Conservation (phyloP, 2,888 invertebrate species). For the Stictocephala bisonia region DNA sequence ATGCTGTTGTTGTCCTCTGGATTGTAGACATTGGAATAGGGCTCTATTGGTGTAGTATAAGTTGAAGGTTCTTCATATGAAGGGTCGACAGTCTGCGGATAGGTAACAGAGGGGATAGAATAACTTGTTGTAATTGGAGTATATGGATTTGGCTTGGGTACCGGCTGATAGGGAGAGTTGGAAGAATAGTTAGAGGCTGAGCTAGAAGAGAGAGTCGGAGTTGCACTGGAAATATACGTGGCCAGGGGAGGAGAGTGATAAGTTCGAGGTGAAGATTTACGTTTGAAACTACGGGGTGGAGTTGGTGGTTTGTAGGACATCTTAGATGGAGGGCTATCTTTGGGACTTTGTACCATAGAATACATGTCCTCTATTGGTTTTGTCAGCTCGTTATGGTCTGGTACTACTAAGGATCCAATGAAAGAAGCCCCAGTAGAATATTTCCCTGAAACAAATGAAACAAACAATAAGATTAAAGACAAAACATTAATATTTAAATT, state of each 20-base stretch:
- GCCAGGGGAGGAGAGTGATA: constrained; percentile 16
- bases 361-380: constrained; percentile 19
- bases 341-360: constrained; percentile 1
- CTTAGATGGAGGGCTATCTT: constrained; percentile 2
- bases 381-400: constrained; percentile 15
- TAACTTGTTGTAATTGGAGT: not conserved
- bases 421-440: constrained; percentile 22
- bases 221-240: constrained; percentile 5
- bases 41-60: not conserved
- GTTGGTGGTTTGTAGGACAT: constrained; percentile 37
- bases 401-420: constrained; percentile 40
- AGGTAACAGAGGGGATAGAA: not conserved
- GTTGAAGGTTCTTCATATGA: no score
- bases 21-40: not conserved
- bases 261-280: constrained; percentile 19
- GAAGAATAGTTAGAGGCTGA: constrained; percentile 30
- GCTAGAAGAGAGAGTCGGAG: constrained; percentile 16
- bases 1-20: not conserved
- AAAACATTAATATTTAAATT: not conserved
- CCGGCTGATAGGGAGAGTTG: constrained; percentile 26
- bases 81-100: not conserved
- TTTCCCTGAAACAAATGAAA: constrained; percentile 18
- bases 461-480: not conserved
- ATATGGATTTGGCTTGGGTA: not conserved
- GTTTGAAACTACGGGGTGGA: constrained; percentile 39